These are phyloP conservation scores for Panzeria rudis DNA, from an alignment of 2,888 invertebrate species.

Conservation along the genomic window DNA sequence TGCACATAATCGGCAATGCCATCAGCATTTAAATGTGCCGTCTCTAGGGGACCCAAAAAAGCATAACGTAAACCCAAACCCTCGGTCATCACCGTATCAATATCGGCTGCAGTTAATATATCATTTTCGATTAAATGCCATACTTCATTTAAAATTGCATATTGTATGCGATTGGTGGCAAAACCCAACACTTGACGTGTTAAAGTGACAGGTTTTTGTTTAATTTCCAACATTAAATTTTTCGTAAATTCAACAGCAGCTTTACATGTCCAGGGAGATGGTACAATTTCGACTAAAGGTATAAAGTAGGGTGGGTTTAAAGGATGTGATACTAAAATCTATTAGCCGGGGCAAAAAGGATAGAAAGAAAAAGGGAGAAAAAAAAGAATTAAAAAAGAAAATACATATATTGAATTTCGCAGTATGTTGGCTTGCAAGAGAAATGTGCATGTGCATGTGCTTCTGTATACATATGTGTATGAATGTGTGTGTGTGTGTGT, in stretches of 20 bases:
- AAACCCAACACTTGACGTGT: constrained; percentile 95
- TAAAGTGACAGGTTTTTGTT: constrained; percentile 94
- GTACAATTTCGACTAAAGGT: constrained; percentile 96
- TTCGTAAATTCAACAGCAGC: constrained; percentile 89
- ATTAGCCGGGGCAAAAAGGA: not conserved
- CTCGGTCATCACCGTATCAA: constrained; percentile 96
- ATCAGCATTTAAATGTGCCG: constrained; percentile 96
- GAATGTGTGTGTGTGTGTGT: not conserved
- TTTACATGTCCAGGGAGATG: constrained; percentile 95
- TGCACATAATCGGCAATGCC: constrained; percentile 88
- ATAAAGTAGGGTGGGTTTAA: constrained; percentile 98
- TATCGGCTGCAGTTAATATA: constrained; percentile 92
- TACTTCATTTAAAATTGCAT: constrained; percentile 95
- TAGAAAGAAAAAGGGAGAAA: not conserved
- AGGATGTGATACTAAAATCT: constrained; percentile 91
- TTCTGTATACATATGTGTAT: no score
- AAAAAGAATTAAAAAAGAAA: constrained; percentile 3
- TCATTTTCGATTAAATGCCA: constrained; percentile 94
- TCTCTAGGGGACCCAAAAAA: constrained; percentile 96
- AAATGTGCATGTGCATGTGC: not conserved
- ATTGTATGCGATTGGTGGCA: constrained; percentile 96
- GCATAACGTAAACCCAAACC: constrained; percentile 98
- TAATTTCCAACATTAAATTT: constrained; percentile 91
- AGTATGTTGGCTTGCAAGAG: not conserved
- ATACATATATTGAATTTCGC: constrained; percentile 55